Conservation (phyloP, 1,140 invertebrate genomes). For the Ceratosolen solmsi region DNA sequence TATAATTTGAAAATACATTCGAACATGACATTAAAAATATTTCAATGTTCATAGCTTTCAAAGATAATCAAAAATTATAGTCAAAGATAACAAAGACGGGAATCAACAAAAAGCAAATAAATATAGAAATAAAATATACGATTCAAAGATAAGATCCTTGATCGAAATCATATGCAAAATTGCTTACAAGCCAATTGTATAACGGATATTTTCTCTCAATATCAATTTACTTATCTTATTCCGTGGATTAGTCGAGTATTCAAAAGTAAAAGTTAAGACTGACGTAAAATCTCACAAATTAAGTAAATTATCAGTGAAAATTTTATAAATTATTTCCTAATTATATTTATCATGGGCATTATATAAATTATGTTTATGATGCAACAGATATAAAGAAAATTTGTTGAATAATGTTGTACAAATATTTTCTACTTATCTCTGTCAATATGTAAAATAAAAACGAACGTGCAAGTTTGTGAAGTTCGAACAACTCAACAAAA, state of each 20-base stretch:
- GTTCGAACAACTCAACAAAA: no score
- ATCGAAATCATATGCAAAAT: not conserved
- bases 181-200: not conserved
- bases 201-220: not conserved
- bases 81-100: not conserved
- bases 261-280: no score
- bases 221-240: not conserved
- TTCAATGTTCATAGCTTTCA: not conserved
- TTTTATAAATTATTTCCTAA: not conserved
- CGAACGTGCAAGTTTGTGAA: no score
- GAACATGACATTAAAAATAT: not conserved
- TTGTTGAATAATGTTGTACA: no score
- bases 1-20: not conserved
- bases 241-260: not conserved
- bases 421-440: no score
- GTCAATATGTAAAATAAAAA: no score
- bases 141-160: not conserved
- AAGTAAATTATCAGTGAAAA: not conserved
- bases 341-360: no score
- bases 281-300: not conserved
- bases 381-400: no score
- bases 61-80: not conserved
- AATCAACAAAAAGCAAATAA: not conserved
- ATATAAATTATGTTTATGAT: no score
- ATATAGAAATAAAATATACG: not conserved